phyloP scores from a whole-genome alignment of 2,113 vertebrate genomes.

The Xiphophorus couchianus region DNA sequence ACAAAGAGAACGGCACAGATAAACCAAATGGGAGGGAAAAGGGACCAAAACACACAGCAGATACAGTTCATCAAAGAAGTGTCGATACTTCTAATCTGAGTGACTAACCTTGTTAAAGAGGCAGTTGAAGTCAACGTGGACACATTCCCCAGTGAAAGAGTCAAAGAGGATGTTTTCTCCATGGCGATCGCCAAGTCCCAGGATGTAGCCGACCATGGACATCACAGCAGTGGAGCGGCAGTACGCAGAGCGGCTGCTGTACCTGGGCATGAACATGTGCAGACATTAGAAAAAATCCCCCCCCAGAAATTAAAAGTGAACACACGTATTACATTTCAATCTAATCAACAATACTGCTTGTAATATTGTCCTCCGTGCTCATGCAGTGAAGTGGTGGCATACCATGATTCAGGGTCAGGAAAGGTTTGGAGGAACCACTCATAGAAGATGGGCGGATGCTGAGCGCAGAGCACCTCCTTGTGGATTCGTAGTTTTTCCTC shows the following conservation, averaged over 20 bases:
- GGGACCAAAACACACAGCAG: neutral
- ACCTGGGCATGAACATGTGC: constrained; percentile 78
- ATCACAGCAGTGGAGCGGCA: constrained; percentile 97
- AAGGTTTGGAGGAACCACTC: constrained; percentile 98
- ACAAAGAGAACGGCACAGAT: neutral
- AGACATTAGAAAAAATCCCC: neutral
- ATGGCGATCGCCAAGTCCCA: constrained; percentile 96
- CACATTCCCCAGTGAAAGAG: constrained; percentile 94
- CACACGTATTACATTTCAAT: neutral
- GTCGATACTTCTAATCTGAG: neutral
- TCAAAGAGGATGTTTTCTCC: constrained; percentile 98
- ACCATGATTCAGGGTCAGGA: constrained; percentile 96
- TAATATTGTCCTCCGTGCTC: neutral
- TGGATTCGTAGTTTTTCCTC: constrained; percentile 92
- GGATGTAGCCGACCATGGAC: constrained; percentile 98
- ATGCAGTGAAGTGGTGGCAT: neutral
- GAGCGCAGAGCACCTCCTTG: constrained; percentile 90
- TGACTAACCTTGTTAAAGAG: constrained; percentile 94
- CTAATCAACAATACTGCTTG: neutral
- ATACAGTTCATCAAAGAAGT: no score
- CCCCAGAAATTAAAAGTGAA: neutral
- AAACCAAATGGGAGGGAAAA: neutral
- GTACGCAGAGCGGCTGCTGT: constrained; percentile 94
- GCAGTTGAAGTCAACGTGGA: constrained; percentile 99
- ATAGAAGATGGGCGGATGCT: constrained; percentile 92